Evolutionary conservation across 2,113 vertebrate genomes (phyloP), one percentile per base, ranked within the genome.

Genomic region (Chloroceryle aenea): DNA sequence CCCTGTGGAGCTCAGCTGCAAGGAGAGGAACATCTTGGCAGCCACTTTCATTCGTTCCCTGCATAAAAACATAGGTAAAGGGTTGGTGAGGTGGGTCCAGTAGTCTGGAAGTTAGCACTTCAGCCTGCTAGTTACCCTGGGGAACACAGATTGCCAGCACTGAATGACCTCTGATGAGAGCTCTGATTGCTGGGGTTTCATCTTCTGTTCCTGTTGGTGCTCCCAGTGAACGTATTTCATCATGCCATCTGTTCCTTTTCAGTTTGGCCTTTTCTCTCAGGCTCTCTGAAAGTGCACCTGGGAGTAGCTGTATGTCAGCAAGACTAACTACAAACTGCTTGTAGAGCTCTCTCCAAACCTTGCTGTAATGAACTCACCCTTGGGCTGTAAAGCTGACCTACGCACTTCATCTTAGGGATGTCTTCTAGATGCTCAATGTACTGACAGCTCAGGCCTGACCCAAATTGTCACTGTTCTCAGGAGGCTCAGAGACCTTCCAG

Each of bases 41-140:
- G 99, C 99, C 95, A 99, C 99, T 81, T 99, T 99, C 97, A 99
- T 99, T 93, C 99, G 99, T 74, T 99, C 99, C 81, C 98, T 99
- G 71, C 99, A 99, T 97, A 99, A 99, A 93, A 99, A 99, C 97
- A 99, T 99, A 79, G 99, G 99, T 99, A 98, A 98, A 98, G 48
- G 47, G 58, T 53, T 7, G 30, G 50, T 40, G 93, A 78, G 81
- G 73, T 80, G 64, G 87, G 95, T 86, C 45, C 43, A 56, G 48
- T 22, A 92, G 84, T 63, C 88, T 74, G 88, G 79, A 69, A 81
- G 76, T 93, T 95, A 85, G 85, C 30, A 61, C 68, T 78, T 75
- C 30, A 80, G 61, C 75, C 52, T 86, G 27, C 18, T 84, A 8
- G 32, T 94, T 93, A 72, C 32, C 43, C 19, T 52, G 45, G 58